Conservation (phyloP, 2,113 vertebrate genomes). For the Xyliphius kryptos region DNA sequence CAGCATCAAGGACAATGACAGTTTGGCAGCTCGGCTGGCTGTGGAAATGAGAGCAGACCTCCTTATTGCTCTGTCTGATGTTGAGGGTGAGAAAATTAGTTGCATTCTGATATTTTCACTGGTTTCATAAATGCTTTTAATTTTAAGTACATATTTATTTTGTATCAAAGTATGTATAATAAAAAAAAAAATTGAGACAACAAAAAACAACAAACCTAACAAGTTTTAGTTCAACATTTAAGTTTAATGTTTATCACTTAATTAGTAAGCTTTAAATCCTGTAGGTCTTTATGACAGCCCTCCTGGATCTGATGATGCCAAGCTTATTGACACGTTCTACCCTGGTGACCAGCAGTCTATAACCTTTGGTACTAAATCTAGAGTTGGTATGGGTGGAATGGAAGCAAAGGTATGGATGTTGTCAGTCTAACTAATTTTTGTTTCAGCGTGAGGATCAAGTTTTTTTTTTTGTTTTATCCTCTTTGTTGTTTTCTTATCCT, state of each 20-base stretch:
- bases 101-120: background rate
- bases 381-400: constrained; percentile 95
- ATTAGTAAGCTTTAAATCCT: too few relatives aligned
- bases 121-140: too few relatives aligned
- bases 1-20: constrained; percentile 97
- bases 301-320: constrained; percentile 91
- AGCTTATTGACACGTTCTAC: constrained; percentile 96
- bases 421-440: too few relatives aligned
- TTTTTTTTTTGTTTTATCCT: too few relatives aligned
- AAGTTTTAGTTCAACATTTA: too few relatives aligned
- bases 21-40: constrained; percentile 86
- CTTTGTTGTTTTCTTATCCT: too few relatives aligned
- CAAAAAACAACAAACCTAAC: too few relatives aligned
- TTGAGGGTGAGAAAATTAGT: constrained; percentile 74
- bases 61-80: constrained; percentile 90
- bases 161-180: too few relatives aligned
- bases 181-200: too few relatives aligned
- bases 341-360: constrained; percentile 96
- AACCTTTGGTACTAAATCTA: constrained; percentile 91
- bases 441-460: too few relatives aligned
- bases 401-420: constrained; percentile 95
- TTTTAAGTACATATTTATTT: too few relatives aligned
- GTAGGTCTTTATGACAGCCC: constrained; percentile 95
- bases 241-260: too few relatives aligned
- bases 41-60: constrained; percentile 98